Percentiles rank a stretch among this genome's conserved stretches.
Conservation (phyloP, 2,797 vertebrate species). For the Macropodus opercularis region DNA sequence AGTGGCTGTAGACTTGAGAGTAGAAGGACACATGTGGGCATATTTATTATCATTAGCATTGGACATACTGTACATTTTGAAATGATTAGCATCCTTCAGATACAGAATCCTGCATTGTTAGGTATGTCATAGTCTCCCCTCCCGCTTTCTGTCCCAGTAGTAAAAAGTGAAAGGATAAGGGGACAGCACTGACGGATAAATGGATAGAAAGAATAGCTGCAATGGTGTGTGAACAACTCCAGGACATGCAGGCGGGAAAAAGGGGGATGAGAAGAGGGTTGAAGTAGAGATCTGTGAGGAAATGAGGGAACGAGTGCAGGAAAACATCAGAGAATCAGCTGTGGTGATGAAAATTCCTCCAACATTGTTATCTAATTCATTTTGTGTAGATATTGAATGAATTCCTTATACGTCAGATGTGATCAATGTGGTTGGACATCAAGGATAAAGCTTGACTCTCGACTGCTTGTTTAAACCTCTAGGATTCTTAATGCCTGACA, state of each 20-base stretch:
- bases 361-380: not conserved
- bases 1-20: too few species aligned
- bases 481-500: too few species aligned
- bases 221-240: constrained; percentile 9
- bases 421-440: not conserved
- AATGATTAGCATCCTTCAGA: too few species aligned
- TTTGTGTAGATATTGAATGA: not conserved
- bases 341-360: constrained; percentile 5
- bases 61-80: too few species aligned
- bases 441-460: not conserved
- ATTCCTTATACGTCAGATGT: not conserved
- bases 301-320: constrained; percentile 14
- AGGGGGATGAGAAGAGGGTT: constrained; percentile 14
- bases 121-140: too few species aligned
- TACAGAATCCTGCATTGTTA: too few species aligned
- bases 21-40: too few species aligned
- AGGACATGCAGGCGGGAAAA: constrained; percentile 8
- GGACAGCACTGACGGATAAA: not conserved
- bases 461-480: too few species aligned
- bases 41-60: too few species aligned
- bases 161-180: not conserved
- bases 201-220: not conserved
- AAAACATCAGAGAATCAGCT: constrained; percentile 4
- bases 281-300: constrained; percentile 21
- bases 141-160: too few species aligned